phyloP scores from a whole-genome alignment of 2,797 vertebrate species.

The Orientallactaga sibirica region DNA sequence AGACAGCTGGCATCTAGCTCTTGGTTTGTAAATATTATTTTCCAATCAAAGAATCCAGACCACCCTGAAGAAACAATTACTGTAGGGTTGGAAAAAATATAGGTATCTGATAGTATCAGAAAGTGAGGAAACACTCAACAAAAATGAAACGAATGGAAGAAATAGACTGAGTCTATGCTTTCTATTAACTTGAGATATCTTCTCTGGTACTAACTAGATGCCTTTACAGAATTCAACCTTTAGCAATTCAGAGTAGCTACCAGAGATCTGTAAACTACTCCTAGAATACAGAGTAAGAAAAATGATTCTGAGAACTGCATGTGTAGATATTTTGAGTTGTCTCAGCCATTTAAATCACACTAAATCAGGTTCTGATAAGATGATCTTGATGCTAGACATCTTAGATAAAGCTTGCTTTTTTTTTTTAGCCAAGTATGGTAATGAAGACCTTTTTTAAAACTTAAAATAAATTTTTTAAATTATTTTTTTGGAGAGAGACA shows the following conservation, averaged over 20 bases:
- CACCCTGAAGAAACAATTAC: background rate
- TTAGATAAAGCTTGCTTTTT: background rate
- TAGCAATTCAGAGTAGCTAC: background rate
- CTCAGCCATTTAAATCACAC: background rate
- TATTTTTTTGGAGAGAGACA: too few relatives aligned
- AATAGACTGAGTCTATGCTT: slow-evolving; percentile 13
- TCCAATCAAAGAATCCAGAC: background rate
- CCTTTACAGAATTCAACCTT: slow-evolving; percentile 31
- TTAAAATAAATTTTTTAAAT: too few relatives aligned
- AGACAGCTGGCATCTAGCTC: background rate
- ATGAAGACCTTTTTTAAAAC: background rate
- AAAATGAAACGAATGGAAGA: background rate
- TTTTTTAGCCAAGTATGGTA: background rate
- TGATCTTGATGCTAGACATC: background rate
- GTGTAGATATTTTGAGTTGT: background rate
- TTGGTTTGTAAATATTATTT: background rate
- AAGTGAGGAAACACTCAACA: background rate
- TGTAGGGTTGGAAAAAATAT: background rate
- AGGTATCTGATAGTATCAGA: background rate
- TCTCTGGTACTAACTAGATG: slow-evolving; percentile 2
- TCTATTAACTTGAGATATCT: background rate
- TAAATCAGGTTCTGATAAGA: slow-evolving; percentile 9
- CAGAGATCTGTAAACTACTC: background rate
- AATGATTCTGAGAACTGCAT: background rate
- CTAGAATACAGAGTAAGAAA: slow-evolving; percentile 11